Evolutionary conservation across 2,113 vertebrate genomes (phyloP).

Genomic region (Lasiurus borealis): DNA sequence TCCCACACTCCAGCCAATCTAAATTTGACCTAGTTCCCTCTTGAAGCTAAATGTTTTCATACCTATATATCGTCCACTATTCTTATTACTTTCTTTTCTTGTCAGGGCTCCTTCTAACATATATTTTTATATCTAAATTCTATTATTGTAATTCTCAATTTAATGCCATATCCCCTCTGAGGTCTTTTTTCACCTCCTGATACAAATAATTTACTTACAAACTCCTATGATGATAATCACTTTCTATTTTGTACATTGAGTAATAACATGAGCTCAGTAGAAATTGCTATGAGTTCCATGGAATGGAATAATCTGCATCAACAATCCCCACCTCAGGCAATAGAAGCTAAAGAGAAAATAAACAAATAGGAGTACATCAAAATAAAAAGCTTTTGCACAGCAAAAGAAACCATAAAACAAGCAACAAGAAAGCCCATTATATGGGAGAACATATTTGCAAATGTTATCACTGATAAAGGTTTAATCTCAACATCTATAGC

Average conservation of each 20-base stretch:
- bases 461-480: too few relatives aligned
- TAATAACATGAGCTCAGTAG: neutral
- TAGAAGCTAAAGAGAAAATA: too few relatives aligned
- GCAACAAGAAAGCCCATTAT: too few relatives aligned
- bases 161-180: neutral
- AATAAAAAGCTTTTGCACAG: too few relatives aligned
- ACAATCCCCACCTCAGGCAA: neutral
- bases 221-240: neutral
- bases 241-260: slow-evolving; percentile 17
- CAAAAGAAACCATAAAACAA: too few relatives aligned
- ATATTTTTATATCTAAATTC: neutral
- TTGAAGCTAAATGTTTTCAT: neutral
- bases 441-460: too few relatives aligned
- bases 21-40: neutral
- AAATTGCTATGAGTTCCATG: neutral
- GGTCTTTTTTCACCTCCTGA: neutral
- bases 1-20: neutral
- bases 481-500: too few relatives aligned
- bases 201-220: slow-evolving; percentile 3
- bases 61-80: neutral
- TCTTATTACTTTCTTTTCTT: neutral
- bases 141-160: neutral
- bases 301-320: neutral
- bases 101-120: neutral
- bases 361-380: too few relatives aligned